phyloP scores from a whole-genome alignment of 2,888 invertebrate genomes.

The Charanyca ferruginea region DNA sequence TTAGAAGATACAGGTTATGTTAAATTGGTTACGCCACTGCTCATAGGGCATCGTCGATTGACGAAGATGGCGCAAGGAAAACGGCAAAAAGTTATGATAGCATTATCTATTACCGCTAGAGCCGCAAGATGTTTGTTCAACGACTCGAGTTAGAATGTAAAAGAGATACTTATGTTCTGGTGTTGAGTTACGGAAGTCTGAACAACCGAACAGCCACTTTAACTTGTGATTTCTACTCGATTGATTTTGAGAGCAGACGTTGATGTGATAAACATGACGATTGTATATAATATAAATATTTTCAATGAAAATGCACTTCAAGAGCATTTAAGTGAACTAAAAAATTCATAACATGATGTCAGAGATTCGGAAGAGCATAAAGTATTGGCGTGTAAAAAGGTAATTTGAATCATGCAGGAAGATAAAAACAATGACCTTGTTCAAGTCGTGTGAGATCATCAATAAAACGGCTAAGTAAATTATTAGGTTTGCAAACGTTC shows the following conservation, averaged over 20 bases:
- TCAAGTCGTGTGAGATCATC: conserved; percentile 69
- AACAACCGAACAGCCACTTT: conserved; percentile 45
- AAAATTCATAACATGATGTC: conserved; percentile 46
- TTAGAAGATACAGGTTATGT: conserved; percentile 38
- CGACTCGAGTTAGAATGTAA: conserved; percentile 55
- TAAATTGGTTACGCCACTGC: conserved; percentile 50
- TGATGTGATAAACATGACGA: conserved; percentile 51
- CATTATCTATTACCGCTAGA: conserved; percentile 62
- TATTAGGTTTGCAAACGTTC: conserved; percentile 32
- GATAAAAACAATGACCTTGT: conserved; percentile 73
- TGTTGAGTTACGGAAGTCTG: conserved; percentile 64
- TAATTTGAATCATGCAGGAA: conserved; percentile 71
- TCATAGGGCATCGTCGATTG: conserved; percentile 60
- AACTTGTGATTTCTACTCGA: conserved; percentile 58
- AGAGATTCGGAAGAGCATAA: conserved; percentile 42
- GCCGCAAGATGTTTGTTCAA: conserved; percentile 58
- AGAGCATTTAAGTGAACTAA: conserved; percentile 23
- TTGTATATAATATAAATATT: conserved; percentile 35
- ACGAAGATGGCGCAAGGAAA: conserved; percentile 63
- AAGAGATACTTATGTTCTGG: conserved; percentile 55
- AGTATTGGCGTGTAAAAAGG: conserved; percentile 54
- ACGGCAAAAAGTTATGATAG: conserved; percentile 64
- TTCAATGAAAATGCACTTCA: conserved; percentile 31
- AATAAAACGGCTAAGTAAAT: conserved; percentile 45
- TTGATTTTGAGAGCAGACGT: conserved; percentile 41